phyloP scores from a whole-genome alignment of 1,140 invertebrate genomes.

The Bicyclus anynana region DNA sequence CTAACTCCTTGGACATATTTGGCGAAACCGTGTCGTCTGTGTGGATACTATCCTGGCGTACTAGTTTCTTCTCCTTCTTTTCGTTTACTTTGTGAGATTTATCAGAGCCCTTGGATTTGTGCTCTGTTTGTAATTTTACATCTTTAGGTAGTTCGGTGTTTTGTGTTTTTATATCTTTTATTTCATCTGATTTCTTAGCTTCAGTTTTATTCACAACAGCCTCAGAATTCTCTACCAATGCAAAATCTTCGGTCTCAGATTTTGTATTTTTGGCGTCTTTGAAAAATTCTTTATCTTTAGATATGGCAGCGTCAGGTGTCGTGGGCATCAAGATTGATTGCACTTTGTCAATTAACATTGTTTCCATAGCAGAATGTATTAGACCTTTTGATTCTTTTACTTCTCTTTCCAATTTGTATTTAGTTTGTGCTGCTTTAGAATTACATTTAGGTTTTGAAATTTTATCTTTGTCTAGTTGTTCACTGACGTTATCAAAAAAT shows the following conservation, averaged over 20 bases:
- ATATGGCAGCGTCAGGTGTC: slow-evolving; percentile 41
- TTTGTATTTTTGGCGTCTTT: slow-evolving; percentile 40
- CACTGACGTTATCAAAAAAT: slow-evolving; percentile 59
- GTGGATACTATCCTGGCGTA: slow-evolving; percentile 56
- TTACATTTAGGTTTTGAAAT: background rate
- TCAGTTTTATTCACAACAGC: background rate
- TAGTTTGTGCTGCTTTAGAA: background rate
- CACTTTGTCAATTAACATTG: slow-evolving; percentile 74
- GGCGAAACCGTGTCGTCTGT: slow-evolving; percentile 35
- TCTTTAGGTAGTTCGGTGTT: background rate
- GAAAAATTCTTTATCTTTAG: slow-evolving; percentile 52
- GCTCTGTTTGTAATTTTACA: background rate
- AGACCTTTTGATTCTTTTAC: slow-evolving; percentile 39
- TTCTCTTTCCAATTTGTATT: slow-evolving; percentile 33
- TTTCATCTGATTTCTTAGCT: background rate
- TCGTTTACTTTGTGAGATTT: slow-evolving; percentile 21
- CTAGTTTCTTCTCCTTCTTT: slow-evolving; percentile 41
- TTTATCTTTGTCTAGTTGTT: slow-evolving; percentile 48
- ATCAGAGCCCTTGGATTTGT: slow-evolving; percentile 1
- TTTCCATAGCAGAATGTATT: slow-evolving; percentile 75
- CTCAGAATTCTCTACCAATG: background rate
- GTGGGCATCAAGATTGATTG: slow-evolving; percentile 58
- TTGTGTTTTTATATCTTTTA: background rate
- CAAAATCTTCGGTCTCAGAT: background rate
- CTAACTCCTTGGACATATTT: slow-evolving; percentile 59